Evolutionary conservation across 2,113 vertebrate species (phyloP), one percentile per base, ranked within the genome.

Genomic region (Calyptomena viridis): DNA sequence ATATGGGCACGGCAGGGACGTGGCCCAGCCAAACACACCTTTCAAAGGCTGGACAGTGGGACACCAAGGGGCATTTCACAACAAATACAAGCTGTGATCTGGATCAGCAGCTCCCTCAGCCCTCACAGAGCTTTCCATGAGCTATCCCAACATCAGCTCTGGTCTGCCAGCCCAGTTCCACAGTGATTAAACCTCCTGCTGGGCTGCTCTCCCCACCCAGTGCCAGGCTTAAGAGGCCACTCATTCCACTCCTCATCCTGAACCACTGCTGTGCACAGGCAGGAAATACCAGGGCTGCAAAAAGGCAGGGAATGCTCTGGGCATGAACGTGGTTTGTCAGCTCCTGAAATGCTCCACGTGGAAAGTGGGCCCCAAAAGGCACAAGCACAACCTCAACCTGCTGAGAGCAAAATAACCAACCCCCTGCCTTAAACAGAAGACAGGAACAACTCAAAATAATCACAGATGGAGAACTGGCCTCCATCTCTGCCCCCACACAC

Each of bases 261-360:
- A 58, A 33, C 23, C 33, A 35, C 1, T 58, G 40, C 2, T 60
- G 63, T 3, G 31, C 42, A 18, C 12, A n/a, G 24, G 25, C 17
- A 35, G 53, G 19, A 59, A 37, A 16, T 37, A 22, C 16, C 74
- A 71, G 60, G 55, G 81, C 64, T 33, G 30, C 3, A 40, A 40
- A n/a, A 40, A 40, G 40, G 40, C 52, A 59, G 20, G 58, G 78
- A 58, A 58, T 2, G 3, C 21, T 8, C 69, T 30, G 28, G 4
- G 33, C 10, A 35, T 0, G 0, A 56, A 44, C 1, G 5, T 0
- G 30, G 20, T 6, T 13, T 1, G 25, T 15, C 85, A 46, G 62
- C 23, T 72, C 67, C 78, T 53, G 28, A 50, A 68, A 35, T 2
- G 12, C 75, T 11, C 2, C 8, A 60, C 28, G 53, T 17, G 14